A percentile compares a stretch with the other conserved stretches of the same genome.
These are phyloP conservation scores for Tyrannus savana DNA, from an alignment of 2,113 vertebrate genomes.

Conservation along the genomic window DNA sequence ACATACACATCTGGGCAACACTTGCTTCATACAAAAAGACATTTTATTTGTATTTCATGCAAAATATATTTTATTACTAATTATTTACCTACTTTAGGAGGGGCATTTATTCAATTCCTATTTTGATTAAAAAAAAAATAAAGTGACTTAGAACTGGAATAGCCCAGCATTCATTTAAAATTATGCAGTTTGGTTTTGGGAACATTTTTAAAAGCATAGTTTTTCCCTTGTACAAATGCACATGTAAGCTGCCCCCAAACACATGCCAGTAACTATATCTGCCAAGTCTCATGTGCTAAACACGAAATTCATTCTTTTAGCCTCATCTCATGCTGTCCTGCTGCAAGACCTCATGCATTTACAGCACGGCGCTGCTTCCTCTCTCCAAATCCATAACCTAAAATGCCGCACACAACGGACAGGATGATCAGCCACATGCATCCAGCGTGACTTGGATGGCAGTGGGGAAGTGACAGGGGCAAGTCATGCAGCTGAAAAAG, in stretches of 20 bases:
- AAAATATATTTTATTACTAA: neutral
- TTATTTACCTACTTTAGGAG: neutral
- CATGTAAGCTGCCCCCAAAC: neutral
- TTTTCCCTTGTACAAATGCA: neutral
- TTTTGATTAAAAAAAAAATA: neutral
- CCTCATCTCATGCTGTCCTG: neutral
- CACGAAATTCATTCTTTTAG: neutral
- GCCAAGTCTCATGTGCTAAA: neutral
- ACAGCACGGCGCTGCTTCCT: neutral
- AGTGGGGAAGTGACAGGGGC: neutral
- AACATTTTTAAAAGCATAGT: neutral
- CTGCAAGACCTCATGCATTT: neutral
- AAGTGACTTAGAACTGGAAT: neutral
- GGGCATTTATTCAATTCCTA: neutral
- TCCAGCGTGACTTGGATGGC: neutral
- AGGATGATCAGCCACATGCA: neutral
- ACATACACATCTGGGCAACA: neutral
- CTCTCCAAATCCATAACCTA: neutral
- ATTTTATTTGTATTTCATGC: neutral
- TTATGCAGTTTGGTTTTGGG: neutral
- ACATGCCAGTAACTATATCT: neutral
- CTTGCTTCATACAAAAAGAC: neutral
- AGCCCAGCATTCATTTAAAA: neutral
- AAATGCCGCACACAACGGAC: neutral
- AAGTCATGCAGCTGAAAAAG: neutral